Conservation (phyloP, 2,888 invertebrate genomes). For the Stenichneumon culpator region DNA sequence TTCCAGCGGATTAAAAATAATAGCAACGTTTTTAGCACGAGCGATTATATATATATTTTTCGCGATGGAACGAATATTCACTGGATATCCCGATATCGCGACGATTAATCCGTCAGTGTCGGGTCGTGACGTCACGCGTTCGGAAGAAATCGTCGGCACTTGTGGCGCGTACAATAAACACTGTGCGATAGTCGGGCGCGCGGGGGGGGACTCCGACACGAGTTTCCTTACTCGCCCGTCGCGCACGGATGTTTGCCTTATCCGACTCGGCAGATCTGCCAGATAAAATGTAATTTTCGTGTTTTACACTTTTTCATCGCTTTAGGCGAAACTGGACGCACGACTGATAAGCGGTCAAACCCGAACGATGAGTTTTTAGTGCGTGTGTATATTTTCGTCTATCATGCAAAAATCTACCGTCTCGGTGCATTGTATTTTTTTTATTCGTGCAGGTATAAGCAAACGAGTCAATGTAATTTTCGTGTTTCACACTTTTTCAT, state of each 20-base stretch:
- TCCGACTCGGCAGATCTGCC: conserved; percentile 64
- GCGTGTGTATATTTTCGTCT: not conserved
- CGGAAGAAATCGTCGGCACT: conserved; percentile 44
- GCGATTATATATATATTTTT: conserved; percentile 26
- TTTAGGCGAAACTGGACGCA: conserved; percentile 34
- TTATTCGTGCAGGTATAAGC: not conserved
- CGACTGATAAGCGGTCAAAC: conserved; percentile 1
- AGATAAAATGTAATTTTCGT: conserved; percentile 73
- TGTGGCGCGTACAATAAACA: conserved; percentile 14
- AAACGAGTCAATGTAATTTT: conserved; percentile 65
- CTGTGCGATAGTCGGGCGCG: conserved; percentile 4
- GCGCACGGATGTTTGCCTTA: conserved; percentile 67
- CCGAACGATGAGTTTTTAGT: not conserved
- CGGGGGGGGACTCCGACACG: conserved; percentile 3
- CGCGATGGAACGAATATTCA: conserved; percentile 39
- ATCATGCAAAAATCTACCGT: not conserved
- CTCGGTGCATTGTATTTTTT: conserved; percentile 7
- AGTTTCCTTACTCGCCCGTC: conserved; percentile 58
- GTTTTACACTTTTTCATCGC: conserved; percentile 68
- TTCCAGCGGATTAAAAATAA: conserved; percentile 28
- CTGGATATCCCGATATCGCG: conserved; percentile 62
- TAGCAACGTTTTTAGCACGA: conserved; percentile 36
- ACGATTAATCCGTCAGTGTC: conserved; percentile 63
- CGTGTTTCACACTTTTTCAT: conserved; percentile 70
- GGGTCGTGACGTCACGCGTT: conserved; percentile 65